Evolutionary conservation across 2,797 vertebrate species (phyloP), one percentile per base, ranked within the genome.

Genomic region (Poeciliopsis paucimaculata): DNA sequence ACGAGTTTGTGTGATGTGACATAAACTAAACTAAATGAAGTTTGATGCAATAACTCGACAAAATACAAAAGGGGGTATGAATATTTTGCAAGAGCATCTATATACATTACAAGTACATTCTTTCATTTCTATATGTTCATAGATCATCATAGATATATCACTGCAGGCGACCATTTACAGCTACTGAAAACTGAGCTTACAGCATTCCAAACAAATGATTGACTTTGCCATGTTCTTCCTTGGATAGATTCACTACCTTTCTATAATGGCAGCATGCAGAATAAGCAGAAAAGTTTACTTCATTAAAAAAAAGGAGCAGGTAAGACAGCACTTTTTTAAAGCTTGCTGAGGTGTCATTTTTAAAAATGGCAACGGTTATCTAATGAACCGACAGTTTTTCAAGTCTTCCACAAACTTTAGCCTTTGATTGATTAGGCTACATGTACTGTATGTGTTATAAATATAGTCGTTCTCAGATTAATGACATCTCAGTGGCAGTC

Each of bases 401-500:
- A 31, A 74, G 71, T 81, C 73, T 49, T 46, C 68, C 47, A n/a
- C 49, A 78, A 74, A 80, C 49, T 55, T 70, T 28, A 43, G 26
- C 39, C 55, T 80, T 62, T 26, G 66, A 86, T 62, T 82, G 77
- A 85, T 86, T 86, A 79, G 73, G 74, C 66, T 78, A 76, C 73
- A 68, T 57, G 5, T 46, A 12, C 57, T 68, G 10, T 71, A 34
- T 73, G 74, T 60, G 68, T 51, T 82, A 82, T 76, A 74, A 71
- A 71, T 77, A 46, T 84, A 66, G 75, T 60, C 82, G 55, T 77
- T 55, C 74, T 57, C 55, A 76, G 75, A 77, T 82, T 86, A 87
- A 89, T 89, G 84, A 74, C 88, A 86, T 90, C 87, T 84, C 84
- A 39, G 89, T 78, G 79, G 83, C 82, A 71, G 89, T 81, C 77